These are phyloP conservation scores for Macropodus opercularis DNA, from an alignment of 2,797 vertebrate species.

Conservation along the genomic window DNA sequence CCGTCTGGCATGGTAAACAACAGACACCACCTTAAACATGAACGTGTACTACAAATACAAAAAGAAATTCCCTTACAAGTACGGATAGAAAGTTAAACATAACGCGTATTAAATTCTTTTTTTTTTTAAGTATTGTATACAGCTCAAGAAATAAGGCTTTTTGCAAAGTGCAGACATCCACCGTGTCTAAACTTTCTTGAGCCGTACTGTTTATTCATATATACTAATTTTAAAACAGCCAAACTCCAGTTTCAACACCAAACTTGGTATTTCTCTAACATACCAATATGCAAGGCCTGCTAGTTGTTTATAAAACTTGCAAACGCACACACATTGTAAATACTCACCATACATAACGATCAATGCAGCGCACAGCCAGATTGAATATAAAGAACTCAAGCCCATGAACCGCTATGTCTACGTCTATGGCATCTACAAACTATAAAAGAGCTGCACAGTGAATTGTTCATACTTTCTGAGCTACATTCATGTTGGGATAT, in stretches of 20 bases:
- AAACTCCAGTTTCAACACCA: conserved; percentile 32
- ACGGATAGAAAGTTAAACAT: conserved; percentile 45
- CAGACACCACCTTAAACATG: conserved; percentile 42
- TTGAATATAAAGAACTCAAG: conserved; percentile 26
- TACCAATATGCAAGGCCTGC: conserved; percentile 43
- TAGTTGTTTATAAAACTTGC: conserved; percentile 27
- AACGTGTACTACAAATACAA: conserved; percentile 44
- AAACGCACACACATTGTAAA: conserved; percentile 33
- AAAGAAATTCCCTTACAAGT: conserved; percentile 30
- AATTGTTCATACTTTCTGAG: conserved; percentile 48
- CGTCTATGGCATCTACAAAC: conserved; percentile 44
- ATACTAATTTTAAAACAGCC: conserved; percentile 39
- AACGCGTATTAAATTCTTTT: conserved; percentile 27
- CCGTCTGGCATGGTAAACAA: conserved; percentile 36
- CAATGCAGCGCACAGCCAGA: conserved; percentile 34
- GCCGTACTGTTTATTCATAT: conserved; percentile 24
- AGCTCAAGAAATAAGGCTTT: conserved; percentile 62
- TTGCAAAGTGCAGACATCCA: conserved; percentile 50
- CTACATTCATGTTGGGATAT: conserved; percentile 77
- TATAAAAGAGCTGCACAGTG: conserved; percentile 62
- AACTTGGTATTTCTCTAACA: conserved; percentile 29
- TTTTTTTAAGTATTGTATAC: conserved; percentile 40
- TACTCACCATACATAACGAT: conserved; percentile 30
- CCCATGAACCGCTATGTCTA: conserved; percentile 12
- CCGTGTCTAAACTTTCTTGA: conserved; percentile 57